These are phyloP conservation scores for Gandaritis pyraliata DNA, from an alignment of 2,888 invertebrate genomes.

Conservation along the genomic window DNA sequence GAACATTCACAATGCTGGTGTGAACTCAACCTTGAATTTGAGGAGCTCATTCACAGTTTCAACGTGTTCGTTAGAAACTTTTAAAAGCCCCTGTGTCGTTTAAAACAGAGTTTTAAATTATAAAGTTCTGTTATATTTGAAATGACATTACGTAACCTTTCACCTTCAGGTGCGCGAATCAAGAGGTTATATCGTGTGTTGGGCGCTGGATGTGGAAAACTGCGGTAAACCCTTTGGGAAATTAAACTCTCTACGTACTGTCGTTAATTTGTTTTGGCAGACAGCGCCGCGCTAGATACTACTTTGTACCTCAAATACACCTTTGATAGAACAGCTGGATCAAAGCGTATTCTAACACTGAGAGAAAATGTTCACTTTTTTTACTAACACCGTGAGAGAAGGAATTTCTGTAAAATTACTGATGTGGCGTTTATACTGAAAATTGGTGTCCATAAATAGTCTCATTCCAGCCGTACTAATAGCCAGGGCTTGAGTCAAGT, in stretches of 20 bases:
- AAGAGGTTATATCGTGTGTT: slow-evolving; percentile 54
- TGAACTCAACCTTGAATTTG: slow-evolving; percentile 15
- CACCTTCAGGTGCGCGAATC: slow-evolving; percentile 42
- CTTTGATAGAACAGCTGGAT: slow-evolving; percentile 20
- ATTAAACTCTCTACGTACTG: slow-evolving; percentile 70
- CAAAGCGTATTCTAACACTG: background rate
- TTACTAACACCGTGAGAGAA: background rate
- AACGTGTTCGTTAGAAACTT: slow-evolving; percentile 23
- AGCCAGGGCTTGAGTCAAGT: slow-evolving; percentile 24
- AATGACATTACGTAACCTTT: slow-evolving; percentile 46
- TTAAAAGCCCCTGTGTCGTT: slow-evolving; percentile 14
- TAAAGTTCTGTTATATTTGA: slow-evolving; percentile 44
- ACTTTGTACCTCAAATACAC: slow-evolving; percentile 41
- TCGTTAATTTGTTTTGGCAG: slow-evolving; percentile 75
- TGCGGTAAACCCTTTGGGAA: slow-evolving; percentile 72
- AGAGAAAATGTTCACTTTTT: slow-evolving; percentile 1
- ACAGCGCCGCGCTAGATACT: slow-evolving; percentile 44
- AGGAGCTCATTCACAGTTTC: slow-evolving; percentile 21
- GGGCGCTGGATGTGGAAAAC: slow-evolving; percentile 56
- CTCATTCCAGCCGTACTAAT: slow-evolving; percentile 13
- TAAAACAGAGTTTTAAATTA: slow-evolving; percentile 25
- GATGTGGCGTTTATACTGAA: background rate
- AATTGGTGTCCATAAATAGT: slow-evolving; percentile 19
- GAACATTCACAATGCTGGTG: background rate
- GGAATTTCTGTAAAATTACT: background rate